Percentiles rank a stretch among this genome's conserved stretches.
These are phyloP conservation scores for Odontocolon sp. DNA, from an alignment of 2,888 invertebrate genomes.

Conservation along the genomic window DNA sequence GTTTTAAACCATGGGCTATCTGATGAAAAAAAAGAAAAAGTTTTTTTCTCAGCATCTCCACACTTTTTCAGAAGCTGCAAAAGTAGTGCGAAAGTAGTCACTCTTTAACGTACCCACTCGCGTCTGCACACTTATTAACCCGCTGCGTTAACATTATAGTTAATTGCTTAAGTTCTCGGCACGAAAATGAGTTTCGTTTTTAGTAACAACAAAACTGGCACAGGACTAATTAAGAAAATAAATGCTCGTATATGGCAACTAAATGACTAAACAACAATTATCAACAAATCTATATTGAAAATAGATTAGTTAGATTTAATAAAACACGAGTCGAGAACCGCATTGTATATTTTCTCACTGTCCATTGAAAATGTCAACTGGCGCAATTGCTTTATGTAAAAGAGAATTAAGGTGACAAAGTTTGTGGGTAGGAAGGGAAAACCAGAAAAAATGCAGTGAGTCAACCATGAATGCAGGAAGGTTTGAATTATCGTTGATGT, in stretches of 20 bases:
- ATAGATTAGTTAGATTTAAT: too few species aligned
- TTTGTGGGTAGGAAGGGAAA: slow-evolving; percentile 7
- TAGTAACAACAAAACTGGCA: background rate
- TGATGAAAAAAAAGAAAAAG: slow-evolving; percentile 1
- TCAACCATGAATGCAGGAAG: too few species aligned
- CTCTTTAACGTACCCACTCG: slow-evolving; percentile 7
- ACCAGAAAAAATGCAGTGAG: too few species aligned
- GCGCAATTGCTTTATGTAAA: background rate
- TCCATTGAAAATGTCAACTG: background rate
- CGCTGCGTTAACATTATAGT: background rate
- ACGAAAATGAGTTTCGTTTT: background rate
- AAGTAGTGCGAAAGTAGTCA: background rate
- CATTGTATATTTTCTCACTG: background rate
- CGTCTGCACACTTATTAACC: slow-evolving; percentile 23
- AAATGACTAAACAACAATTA: too few species aligned
- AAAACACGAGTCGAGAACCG: background rate
- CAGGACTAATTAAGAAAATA: too few species aligned
- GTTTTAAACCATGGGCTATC: slow-evolving; percentile 15
- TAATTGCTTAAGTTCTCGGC: slow-evolving; percentile 31
- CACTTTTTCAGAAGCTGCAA: background rate
- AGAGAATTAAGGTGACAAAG: slow-evolving; percentile 11
- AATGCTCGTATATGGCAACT: too few species aligned
- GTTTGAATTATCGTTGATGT: slow-evolving; percentile 38
- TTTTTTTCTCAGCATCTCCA: background rate
- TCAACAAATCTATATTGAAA: too few species aligned